A percentile compares a stretch with the other conserved stretches of the same genome.
Conservation (phyloP, 2,888 invertebrate species). For the Melanostoma mellinum region DNA sequence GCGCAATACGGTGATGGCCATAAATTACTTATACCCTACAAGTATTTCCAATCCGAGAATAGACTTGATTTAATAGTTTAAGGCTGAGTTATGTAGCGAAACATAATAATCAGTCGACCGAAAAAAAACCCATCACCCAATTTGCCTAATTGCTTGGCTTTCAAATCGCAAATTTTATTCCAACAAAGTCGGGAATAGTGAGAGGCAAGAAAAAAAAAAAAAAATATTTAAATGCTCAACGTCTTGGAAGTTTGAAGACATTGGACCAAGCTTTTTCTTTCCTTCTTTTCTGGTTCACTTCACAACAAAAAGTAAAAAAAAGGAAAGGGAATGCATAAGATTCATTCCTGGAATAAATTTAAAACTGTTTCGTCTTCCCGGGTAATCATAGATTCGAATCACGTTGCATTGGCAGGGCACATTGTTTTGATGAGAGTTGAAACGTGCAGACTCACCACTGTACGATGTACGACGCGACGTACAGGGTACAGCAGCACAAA, state of each 20-base stretch:
- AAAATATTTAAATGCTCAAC: neutral
- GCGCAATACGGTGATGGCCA: conserved; percentile 13
- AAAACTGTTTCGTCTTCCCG: conserved; percentile 15
- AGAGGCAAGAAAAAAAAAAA: neutral
- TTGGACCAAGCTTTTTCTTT: neutral
- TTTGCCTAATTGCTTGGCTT: conserved; percentile 56
- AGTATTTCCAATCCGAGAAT: conserved; percentile 28
- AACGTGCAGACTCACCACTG: no score
- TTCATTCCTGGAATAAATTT: conserved; percentile 46
- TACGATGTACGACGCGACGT: no score
- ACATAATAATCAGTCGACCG: conserved; percentile 13
- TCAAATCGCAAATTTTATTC: conserved; percentile 25
- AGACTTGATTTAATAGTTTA: conserved; percentile 15
- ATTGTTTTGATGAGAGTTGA: neutral
- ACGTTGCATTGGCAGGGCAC: conserved; percentile 28
- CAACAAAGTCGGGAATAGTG: neutral
- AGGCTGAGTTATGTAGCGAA: neutral
- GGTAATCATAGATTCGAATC: conserved; percentile 41
- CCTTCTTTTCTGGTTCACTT: neutral
- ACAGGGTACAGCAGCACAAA: no score
- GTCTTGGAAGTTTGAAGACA: neutral
- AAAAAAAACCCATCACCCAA: conserved; percentile 50
- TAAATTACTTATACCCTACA: conserved; percentile 25
- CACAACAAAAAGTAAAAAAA: neutral
- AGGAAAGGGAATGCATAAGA: neutral